Percentiles rank a stretch among this genome's conserved stretches.
Evolutionary conservation across 2,113 vertebrate genomes (phyloP).

Genomic region (Equus quagga): DNA sequence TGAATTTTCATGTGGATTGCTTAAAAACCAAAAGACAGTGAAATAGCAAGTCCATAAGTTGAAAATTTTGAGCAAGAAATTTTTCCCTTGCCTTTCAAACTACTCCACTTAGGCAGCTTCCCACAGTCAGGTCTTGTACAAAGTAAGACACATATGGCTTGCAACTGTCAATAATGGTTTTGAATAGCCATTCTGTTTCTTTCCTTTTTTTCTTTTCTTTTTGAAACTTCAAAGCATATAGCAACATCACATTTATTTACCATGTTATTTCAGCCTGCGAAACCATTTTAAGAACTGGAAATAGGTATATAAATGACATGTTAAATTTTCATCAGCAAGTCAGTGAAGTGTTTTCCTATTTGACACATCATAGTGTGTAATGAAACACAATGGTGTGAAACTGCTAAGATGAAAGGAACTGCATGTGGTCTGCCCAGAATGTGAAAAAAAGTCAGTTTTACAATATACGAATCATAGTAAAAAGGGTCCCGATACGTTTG

Average conservation of each 20-base stretch:
- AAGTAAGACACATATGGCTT: not conserved
- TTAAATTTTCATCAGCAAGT: slow-evolving; percentile 73
- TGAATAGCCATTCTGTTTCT: not conserved
- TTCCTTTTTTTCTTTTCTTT: not conserved
- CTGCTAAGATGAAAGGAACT: slow-evolving; percentile 7
- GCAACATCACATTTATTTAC: slow-evolving; percentile 24
- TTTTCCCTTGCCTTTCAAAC: not conserved
- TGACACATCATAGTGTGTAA: slow-evolving; percentile 60
- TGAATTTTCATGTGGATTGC: not conserved
- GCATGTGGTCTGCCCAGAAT: not conserved
- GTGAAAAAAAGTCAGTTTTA: not conserved
- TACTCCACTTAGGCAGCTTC: not conserved
- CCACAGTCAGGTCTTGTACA: not conserved
- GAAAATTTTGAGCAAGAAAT: not conserved
- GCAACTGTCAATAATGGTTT: not conserved
- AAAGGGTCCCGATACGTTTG: not conserved
- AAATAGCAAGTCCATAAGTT: not conserved
- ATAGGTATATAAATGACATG: slow-evolving; percentile 61
- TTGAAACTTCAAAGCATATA: slow-evolving; percentile 35
- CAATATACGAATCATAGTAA: not conserved
- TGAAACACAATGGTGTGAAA: slow-evolving; percentile 69
- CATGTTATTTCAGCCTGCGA: slow-evolving; percentile 47
- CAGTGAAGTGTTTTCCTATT: slow-evolving; percentile 62
- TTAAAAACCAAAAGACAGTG: not conserved
- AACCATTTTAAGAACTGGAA: slow-evolving; percentile 61